These are phyloP conservation scores for Mastomys natalensis DNA, from an alignment of 2,113 vertebrate species.

Conservation along the genomic window DNA sequence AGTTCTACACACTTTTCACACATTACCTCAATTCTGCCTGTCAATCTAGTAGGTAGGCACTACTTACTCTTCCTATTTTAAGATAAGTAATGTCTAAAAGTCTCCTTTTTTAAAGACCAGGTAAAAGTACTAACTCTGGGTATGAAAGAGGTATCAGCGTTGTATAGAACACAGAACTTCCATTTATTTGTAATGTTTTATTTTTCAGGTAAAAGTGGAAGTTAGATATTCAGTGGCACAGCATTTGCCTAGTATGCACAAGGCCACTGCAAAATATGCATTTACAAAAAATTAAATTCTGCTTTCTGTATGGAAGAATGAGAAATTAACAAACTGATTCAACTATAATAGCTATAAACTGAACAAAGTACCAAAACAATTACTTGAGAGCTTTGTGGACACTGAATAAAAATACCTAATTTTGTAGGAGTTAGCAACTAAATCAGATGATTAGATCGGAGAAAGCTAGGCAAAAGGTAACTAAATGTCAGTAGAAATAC, in stretches of 20 bases:
- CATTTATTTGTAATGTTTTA: conserved; percentile 7
- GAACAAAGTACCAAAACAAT: conserved; percentile 28
- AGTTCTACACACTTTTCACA: not conserved
- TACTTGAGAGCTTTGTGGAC: not conserved
- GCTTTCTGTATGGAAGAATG: not conserved
- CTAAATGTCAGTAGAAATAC: not conserved
- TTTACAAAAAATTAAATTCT: not conserved
- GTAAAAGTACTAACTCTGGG: not conserved
- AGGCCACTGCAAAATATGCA: not conserved
- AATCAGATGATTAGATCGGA: not conserved
- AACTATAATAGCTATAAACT: not conserved
- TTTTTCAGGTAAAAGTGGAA: conserved; percentile 33
- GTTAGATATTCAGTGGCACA: not conserved
- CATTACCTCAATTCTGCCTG: not conserved
- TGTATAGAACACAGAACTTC: not conserved
- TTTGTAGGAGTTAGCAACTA: not conserved
- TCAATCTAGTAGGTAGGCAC: not conserved
- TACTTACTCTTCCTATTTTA: conserved; percentile 22
- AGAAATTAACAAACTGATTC: conserved; percentile 14
- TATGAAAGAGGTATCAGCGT: not conserved
- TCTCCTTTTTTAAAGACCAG: not conserved
- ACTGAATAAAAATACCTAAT: not conserved
- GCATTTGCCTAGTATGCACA: not conserved
- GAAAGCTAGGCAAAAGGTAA: not conserved
- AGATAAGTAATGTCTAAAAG: not conserved